These are phyloP conservation scores for Echeneis naucrates DNA, from an alignment of 2,797 vertebrate genomes.

Conservation along the genomic window DNA sequence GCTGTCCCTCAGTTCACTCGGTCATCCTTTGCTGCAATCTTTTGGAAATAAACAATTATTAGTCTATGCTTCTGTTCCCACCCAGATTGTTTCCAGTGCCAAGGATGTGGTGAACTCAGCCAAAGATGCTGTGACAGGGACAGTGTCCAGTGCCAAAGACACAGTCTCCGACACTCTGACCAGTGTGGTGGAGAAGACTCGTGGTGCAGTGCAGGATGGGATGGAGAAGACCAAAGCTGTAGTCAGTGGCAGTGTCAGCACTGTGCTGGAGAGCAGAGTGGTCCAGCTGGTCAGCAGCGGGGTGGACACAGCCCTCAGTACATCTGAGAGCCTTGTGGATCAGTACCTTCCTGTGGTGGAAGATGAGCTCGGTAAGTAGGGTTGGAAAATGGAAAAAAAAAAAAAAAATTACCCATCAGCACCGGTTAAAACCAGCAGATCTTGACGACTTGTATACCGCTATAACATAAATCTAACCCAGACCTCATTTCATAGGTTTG, in stretches of 20 bases:
- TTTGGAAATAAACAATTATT: neutral
- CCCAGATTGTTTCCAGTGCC: constrained; percentile 90
- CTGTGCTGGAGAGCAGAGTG: constrained; percentile 89
- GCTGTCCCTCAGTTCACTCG: neutral
- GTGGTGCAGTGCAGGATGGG: constrained; percentile 86
- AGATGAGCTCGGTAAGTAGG: constrained; percentile 88
- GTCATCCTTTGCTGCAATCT: neutral
- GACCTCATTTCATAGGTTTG: neutral
- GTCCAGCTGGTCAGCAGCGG: constrained; percentile 86
- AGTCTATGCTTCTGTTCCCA: neutral
- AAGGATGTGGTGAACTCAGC: constrained; percentile 87
- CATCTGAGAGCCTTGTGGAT: constrained; percentile 91
- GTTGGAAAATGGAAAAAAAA: neutral
- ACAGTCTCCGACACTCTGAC: constrained; percentile 85
- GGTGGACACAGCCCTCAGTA: constrained; percentile 88
- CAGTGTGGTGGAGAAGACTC: constrained; percentile 87
- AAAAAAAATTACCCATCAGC: neutral
- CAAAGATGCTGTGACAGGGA: constrained; percentile 84
- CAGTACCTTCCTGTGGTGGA: constrained; percentile 91
- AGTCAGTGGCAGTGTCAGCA: constrained; percentile 88
- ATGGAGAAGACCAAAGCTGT: constrained; percentile 88
- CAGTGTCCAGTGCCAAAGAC: constrained; percentile 88
- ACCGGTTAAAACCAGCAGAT: neutral
- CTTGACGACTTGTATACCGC: neutral
- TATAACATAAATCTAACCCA: neutral